Conservation (phyloP, 2,888 invertebrate species). For the Dryobotodes eremita region DNA sequence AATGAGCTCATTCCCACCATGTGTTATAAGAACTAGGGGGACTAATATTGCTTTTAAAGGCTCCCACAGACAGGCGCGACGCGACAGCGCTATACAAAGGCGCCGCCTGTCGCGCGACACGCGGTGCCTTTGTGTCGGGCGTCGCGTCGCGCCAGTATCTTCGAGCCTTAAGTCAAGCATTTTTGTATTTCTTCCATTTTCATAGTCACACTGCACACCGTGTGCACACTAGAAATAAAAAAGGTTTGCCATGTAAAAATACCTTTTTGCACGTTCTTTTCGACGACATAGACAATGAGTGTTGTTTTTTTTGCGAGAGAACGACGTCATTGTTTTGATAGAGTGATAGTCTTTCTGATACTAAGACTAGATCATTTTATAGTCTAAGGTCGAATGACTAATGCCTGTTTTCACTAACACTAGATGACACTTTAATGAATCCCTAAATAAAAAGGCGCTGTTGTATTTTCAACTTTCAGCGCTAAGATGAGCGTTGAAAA, state of each 20-base stretch:
- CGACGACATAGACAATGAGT: background rate
- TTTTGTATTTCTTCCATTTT: background rate
- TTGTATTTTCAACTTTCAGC: background rate
- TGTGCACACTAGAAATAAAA: background rate
- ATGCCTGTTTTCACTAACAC: background rate
- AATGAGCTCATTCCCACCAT: conserved; percentile 41
- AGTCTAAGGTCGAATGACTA: background rate
- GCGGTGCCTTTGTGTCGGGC: too few relatives aligned
- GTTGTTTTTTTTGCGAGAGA: background rate
- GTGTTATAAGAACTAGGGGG: conserved; percentile 17
- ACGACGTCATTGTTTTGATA: background rate
- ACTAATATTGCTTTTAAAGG: background rate
- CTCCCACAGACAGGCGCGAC: too few relatives aligned
- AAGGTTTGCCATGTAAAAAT: background rate
- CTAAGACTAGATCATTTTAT: too few relatives aligned
- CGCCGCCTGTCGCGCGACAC: too few relatives aligned
- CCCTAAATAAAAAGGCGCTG: background rate
- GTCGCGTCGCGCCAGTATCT: too few relatives aligned
- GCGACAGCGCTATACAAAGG: too few relatives aligned
- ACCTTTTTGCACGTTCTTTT: background rate
- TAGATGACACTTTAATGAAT: background rate
- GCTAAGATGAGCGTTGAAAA: background rate
- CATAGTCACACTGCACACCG: background rate
- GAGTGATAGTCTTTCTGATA: background rate
- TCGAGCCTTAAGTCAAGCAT: too few relatives aligned